Evolutionary conservation across 2,797 vertebrate genomes (phyloP).

Genomic region (Sphenopsis melanotis): DNA sequence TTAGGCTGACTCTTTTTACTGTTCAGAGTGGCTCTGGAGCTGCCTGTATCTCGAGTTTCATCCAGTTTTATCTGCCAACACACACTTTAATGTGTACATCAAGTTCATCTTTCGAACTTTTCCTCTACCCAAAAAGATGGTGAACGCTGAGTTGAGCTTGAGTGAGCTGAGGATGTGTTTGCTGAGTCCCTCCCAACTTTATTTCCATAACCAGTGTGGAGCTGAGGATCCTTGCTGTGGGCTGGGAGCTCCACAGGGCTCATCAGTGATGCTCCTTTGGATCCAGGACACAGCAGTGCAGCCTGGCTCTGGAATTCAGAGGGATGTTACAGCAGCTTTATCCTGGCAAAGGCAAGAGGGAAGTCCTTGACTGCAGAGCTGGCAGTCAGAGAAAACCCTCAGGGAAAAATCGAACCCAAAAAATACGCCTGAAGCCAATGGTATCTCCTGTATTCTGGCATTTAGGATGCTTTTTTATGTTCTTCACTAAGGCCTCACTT

Average conservation of each 20-base stretch:
- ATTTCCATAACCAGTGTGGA: neutral
- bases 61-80: neutral
- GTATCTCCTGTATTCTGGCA: neutral
- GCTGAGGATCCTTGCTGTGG: neutral
- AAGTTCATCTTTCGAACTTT: neutral
- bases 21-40: neutral
- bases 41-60: neutral
- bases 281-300: fast-evolving
- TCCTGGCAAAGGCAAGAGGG: neutral
- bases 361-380: neutral
- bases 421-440: neutral
- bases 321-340: neutral
- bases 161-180: neutral
- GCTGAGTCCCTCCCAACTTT: fast-evolving
- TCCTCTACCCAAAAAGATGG: neutral
- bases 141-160: neutral
- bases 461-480: neutral
- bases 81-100: neutral
- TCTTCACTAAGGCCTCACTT: neutral
- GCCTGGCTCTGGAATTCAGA: neutral
- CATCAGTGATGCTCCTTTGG: neutral
- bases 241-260: neutral
- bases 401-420: neutral
- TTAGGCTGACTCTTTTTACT: neutral
- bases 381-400: neutral